Base-by-base conservation (phyloP, 2,113 vertebrate genomes). In the Apodemus speciosus region DNA sequence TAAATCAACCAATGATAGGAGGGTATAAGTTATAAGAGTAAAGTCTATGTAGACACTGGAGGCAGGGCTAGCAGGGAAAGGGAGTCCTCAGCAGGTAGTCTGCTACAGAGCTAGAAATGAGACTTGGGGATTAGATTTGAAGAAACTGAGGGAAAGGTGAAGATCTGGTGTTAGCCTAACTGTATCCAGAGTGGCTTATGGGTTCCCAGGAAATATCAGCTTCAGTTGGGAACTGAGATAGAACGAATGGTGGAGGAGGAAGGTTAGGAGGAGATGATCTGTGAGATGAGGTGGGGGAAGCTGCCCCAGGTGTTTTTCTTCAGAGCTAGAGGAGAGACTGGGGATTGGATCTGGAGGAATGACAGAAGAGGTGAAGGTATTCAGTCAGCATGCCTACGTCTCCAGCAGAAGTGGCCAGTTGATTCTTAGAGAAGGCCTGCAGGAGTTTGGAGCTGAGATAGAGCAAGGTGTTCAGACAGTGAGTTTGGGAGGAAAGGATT, bases 271-370 rank as follows among this genome's bases (percentile, higher is more conserved):
- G 18, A 35, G 32, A 79, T 51, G 4, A 79, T n/a, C 2, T 23
- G 49, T 56, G 4, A 11, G n/a, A 53, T 13, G 18, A 6, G 76
- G 4, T n/a, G 0, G 0, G 2, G 32, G 32, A 56, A 56, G 9
- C 32, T n/a, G 18, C 76, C 51, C 21, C 18, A 56, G 49, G 10
- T 79, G 35, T 56, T 79, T 9, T 53, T 9, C 49, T 53, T 5
- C 76, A 79, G 49, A 79, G 2, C 3, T 2, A 4, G 1, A 32
- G 0, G 23, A n/a, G 32, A 79, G 76, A 53, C 18, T 51, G 7
- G 18, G 20, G 1, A 53, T 35, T 35, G 46, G 75, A 35, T 20
- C 49, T 53, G 32, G 9, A 53, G 49, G 1, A 11, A 53, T 21
- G 32, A n/a, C 15, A 20, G 35, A 27, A 51, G 49, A 53, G 32